Percentiles rank a stretch among this genome's conserved stretches.
These are phyloP conservation scores for Gyps fulvus DNA, from an alignment of 2,113 vertebrate species.

Conservation along the genomic window DNA sequence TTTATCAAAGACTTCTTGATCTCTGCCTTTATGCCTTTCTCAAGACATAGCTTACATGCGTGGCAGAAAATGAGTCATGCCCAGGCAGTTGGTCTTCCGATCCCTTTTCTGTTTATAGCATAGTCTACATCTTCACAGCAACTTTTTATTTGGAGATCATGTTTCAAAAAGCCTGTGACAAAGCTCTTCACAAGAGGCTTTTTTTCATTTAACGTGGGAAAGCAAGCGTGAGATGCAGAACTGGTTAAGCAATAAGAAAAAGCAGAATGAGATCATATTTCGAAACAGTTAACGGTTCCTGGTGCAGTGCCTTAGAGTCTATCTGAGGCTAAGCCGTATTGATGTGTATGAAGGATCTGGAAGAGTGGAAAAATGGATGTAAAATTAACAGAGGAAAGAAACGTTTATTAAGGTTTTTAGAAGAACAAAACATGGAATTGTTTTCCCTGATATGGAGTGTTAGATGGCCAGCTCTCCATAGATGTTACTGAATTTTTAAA, in stretches of 20 bases:
- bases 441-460: neutral
- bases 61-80: constrained; percentile 7
- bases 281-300: neutral
- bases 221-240: neutral
- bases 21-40: neutral
- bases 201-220: neutral
- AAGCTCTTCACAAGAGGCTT: neutral
- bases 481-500: neutral
- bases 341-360: neutral
- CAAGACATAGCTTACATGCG: neutral
- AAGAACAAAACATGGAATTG: neutral
- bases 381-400: neutral
- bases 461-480: neutral
- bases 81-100: neutral
- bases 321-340: neutral
- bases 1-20: neutral
- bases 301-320: neutral
- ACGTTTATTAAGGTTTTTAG: neutral
- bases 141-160: neutral
- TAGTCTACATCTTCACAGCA: neutral
- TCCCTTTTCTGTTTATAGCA: neutral
- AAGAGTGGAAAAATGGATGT: neutral
- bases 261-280: neutral
- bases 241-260: neutral
- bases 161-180: constrained; percentile 36